These are phyloP conservation scores for Xyrauchen texanus DNA, from an alignment of 2,113 vertebrate genomes.

Conservation along the genomic window DNA sequence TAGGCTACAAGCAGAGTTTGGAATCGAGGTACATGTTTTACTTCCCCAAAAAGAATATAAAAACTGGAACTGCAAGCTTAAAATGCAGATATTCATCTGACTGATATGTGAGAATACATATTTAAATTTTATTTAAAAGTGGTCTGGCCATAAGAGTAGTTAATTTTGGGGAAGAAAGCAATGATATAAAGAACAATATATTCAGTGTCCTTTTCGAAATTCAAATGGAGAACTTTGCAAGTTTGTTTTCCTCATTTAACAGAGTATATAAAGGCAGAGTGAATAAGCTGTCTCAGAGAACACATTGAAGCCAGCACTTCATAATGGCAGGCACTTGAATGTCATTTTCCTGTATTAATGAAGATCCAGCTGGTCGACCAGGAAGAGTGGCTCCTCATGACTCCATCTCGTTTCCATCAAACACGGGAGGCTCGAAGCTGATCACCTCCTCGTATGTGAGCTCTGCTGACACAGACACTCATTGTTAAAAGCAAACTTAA, in stretches of 20 bases:
- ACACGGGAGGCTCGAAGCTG: constrained; percentile 88
- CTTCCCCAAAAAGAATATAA: background rate
- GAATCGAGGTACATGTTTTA: constrained; percentile 1
- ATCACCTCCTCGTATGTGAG: constrained; percentile 93
- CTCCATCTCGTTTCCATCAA: constrained; percentile 95
- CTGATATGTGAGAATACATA: background rate
- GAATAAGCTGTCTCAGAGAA: constrained; percentile 32
- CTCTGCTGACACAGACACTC: constrained; percentile 68
- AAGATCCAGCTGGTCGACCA: constrained; percentile 70
- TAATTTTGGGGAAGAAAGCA: constrained; percentile 9
- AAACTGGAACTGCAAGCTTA: background rate
- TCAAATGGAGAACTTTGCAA: background rate
- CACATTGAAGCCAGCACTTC: constrained; percentile 67
- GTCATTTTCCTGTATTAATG: constrained; percentile 72
- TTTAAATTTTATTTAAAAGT: background rate
- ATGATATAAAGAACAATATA: constrained; percentile 29
- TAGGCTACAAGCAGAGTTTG: background rate
- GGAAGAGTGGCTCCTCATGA: constrained; percentile 77
- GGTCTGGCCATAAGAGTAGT: background rate
- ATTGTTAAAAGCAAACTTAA: background rate
- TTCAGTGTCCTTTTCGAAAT: constrained; percentile 39
- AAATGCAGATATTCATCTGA: background rate
- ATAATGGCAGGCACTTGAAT: constrained; percentile 63
- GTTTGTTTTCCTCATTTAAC: constrained; percentile 27
- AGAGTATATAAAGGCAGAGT: constrained; percentile 41